Evolutionary conservation across 2,113 vertebrate species (phyloP).

Genomic region (Sclerurus mexicanus): DNA sequence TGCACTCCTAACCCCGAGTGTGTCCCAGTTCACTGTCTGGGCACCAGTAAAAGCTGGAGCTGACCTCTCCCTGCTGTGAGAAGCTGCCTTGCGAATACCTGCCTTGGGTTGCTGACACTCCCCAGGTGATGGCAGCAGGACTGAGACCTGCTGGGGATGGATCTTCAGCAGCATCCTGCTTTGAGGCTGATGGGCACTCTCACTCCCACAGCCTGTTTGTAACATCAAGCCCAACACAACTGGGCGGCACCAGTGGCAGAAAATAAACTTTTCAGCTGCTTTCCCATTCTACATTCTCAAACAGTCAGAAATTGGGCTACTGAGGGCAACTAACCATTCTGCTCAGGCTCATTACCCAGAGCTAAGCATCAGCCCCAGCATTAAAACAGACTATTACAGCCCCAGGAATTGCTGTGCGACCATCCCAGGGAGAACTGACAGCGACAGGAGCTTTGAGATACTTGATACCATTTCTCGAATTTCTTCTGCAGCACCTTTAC

Average conservation of each 20-base stretch:
- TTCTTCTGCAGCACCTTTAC: not conserved
- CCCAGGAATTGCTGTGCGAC: not conserved
- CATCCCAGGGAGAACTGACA: not conserved
- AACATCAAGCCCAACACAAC: not conserved
- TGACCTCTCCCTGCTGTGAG: fast-evolving
- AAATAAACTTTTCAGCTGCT: not conserved
- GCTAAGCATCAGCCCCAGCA: not conserved
- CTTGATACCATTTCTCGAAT: not conserved
- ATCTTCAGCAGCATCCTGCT: not conserved
- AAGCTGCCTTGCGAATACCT: not conserved
- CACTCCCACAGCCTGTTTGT: not conserved
- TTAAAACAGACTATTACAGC: not conserved
- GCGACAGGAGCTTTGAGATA: not conserved
- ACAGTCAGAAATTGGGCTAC: not conserved
- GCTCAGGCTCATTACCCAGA: not conserved
- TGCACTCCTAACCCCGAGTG: not conserved
- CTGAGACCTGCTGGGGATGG: not conserved
- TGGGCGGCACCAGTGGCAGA: not conserved
- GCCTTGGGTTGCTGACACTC: not conserved
- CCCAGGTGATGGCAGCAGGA: not conserved
- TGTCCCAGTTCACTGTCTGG: not conserved
- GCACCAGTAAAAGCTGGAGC: not conserved
- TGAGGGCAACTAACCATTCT: not conserved
- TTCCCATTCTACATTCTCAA: not conserved
- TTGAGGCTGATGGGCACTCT: not conserved